Conservation (phyloP, 2,113 vertebrate species). For the Picathartes gymnocephalus region DNA sequence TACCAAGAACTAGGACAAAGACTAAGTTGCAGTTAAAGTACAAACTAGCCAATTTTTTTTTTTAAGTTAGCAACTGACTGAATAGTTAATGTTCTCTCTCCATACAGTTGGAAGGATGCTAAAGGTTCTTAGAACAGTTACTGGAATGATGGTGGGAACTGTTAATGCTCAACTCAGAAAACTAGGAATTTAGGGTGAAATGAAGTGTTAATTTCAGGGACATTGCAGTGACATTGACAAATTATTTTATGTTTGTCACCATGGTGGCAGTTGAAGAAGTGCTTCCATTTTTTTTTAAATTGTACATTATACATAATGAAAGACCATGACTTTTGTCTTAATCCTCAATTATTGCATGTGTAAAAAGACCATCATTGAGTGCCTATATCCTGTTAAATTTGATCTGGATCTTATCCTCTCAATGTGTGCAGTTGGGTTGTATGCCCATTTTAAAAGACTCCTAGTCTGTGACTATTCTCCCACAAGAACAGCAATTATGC, state of each 20-base stretch:
- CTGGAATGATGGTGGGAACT: neutral
- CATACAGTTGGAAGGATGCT: neutral
- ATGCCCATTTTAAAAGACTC: conserved; percentile 41
- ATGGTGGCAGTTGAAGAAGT: conserved; percentile 3
- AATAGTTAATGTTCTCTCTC: neutral
- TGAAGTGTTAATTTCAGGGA: neutral
- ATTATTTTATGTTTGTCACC: conserved; percentile 13
- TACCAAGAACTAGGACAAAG: neutral
- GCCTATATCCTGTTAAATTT: conserved; percentile 10
- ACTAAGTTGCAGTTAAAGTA: neutral
- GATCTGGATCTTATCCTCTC: conserved; percentile 44
- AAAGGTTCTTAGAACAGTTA: neutral
- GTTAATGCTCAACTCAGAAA: neutral
- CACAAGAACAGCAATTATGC: conserved; percentile 34
- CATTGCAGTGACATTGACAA: neutral
- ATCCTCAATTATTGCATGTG: conserved; percentile 28
- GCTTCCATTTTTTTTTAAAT: neutral
- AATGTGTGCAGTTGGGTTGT: conserved; percentile 44
- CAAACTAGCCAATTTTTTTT: neutral
- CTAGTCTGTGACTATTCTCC: conserved; percentile 23
- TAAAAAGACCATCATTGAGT: conserved; percentile 8
- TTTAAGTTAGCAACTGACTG: neutral
- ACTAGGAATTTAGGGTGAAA: neutral
- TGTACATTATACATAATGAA: conserved; percentile 52
- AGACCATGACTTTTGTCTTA: conserved; percentile 43